These are phyloP conservation scores for Poecile montanus DNA, from an alignment of 2,797 vertebrate genomes.

Conservation along the genomic window DNA sequence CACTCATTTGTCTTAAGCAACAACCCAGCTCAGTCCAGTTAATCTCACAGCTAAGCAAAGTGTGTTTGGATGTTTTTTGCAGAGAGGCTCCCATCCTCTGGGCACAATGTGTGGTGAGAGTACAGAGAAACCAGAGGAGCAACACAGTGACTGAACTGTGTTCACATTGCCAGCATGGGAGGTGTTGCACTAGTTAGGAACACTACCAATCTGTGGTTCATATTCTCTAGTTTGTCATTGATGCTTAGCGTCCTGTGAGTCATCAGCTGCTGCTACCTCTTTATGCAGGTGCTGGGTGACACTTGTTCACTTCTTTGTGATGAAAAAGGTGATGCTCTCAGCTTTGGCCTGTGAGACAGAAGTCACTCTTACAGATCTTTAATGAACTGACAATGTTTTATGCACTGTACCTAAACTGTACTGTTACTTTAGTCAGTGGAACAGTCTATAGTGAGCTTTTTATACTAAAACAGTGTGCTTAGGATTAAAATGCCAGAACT, in stretches of 20 bases:
- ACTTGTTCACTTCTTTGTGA: background rate
- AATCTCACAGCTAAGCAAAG: background rate
- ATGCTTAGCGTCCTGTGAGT: background rate
- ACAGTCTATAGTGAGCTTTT: background rate
- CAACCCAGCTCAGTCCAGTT: background rate
- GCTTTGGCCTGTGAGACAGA: background rate
- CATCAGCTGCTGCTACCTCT: background rate
- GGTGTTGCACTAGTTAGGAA: background rate
- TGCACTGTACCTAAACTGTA: background rate
- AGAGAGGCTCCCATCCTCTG: background rate
- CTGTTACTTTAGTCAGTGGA: background rate
- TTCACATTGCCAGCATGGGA: background rate
- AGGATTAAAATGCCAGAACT: background rate
- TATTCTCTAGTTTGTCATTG: background rate
- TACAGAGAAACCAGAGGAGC: background rate
- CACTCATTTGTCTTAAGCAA: background rate
- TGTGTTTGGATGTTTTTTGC: background rate
- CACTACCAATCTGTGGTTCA: background rate
- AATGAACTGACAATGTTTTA: background rate
- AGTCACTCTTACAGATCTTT: background rate
- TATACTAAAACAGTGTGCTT: background rate
- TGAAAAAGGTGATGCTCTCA: background rate
- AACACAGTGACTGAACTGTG: rapidly evolving
- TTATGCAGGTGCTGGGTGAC: background rate
- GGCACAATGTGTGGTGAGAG: background rate